Evolutionary conservation across 2,888 invertebrate genomes (phyloP).

Genomic region (Plagodis dolabraria): DNA sequence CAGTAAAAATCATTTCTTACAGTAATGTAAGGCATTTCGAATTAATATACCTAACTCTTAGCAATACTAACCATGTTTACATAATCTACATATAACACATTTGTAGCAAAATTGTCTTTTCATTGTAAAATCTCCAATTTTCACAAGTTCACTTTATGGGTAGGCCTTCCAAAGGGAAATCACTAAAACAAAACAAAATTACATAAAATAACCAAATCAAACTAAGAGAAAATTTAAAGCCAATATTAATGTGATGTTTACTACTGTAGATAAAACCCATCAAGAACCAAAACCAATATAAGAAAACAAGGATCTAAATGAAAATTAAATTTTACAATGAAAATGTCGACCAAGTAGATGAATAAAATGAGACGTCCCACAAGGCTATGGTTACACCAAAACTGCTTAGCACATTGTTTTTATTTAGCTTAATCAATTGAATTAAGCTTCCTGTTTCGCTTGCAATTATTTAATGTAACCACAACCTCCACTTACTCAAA

Average conservation of each 20-base stretch:
- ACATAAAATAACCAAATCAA: constrained; percentile 8
- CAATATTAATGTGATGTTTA: constrained; percentile 1
- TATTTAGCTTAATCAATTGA: too few relatives aligned
- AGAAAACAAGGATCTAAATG: neutral
- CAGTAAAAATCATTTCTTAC: constrained; percentile 32
- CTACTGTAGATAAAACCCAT: neutral
- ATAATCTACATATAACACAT: constrained; percentile 23
- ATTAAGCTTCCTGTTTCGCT: too few relatives aligned
- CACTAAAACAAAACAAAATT: constrained; percentile 38
- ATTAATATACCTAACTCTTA: constrained; percentile 39
- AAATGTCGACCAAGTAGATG: constrained; percentile 19
- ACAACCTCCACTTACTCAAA: constrained; percentile 21
- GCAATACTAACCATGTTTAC: constrained; percentile 18
- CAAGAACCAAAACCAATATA: neutral
- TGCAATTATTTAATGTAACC: constrained; percentile 2
- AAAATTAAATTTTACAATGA: constrained; percentile 30
- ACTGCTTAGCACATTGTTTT: neutral
- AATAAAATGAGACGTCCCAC: constrained; percentile 21
- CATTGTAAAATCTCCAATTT: constrained; percentile 38
- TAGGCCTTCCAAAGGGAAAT: constrained; percentile 33
- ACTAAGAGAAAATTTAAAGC: constrained; percentile 1
- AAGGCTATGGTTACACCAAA: constrained; percentile 6
- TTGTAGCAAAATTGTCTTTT: constrained; percentile 25
- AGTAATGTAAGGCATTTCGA: constrained; percentile 41
- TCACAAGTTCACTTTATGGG: constrained; percentile 31